These are phyloP conservation scores for Caenorhabditis macrosperma DNA, from an alignment of 2,888 invertebrate genomes.

Conservation along the genomic window DNA sequence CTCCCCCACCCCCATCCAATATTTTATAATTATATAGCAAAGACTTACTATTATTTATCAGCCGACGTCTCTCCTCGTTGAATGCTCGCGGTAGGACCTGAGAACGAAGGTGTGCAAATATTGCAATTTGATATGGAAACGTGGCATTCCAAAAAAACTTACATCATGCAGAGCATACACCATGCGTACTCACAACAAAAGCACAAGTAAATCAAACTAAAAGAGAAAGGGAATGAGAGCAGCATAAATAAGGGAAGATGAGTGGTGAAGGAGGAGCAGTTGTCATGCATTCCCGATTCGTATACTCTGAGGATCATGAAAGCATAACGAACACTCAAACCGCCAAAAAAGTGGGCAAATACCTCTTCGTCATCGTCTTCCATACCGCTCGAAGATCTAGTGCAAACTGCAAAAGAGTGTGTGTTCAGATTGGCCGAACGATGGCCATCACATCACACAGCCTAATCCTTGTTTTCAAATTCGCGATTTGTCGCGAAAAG, in stretches of 20 bases:
- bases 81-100: constrained; percentile 37
- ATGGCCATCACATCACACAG: constrained; percentile 5
- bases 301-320: constrained; percentile 33
- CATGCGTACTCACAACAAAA: constrained; percentile 9
- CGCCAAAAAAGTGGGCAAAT: constrained; percentile 12
- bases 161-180: constrained; percentile 26
- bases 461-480: constrained; percentile 27
- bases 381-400: constrained; percentile 9
- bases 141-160: constrained; percentile 19
- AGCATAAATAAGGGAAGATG: constrained; percentile 2
- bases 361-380: constrained; percentile 40
- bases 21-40: constrained; percentile 5
- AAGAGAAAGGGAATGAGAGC: background rate
- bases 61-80: constrained; percentile 40
- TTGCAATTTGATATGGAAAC: background rate
- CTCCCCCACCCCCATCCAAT: too few species aligned
- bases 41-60: constrained; percentile 30
- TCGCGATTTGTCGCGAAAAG: background rate
- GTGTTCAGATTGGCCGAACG: constrained; percentile 10
- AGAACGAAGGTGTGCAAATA: constrained; percentile 3
- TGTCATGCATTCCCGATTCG: constrained; percentile 52
- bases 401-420: background rate
- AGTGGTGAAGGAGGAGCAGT: constrained; percentile 26
- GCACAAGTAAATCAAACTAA: constrained; percentile 13
- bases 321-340: constrained; percentile 19